A percentile compares a stretch with the other conserved stretches of the same genome.
Conservation (phyloP, 2,797 vertebrate genomes). For the Phalanger gymnotis region DNA sequence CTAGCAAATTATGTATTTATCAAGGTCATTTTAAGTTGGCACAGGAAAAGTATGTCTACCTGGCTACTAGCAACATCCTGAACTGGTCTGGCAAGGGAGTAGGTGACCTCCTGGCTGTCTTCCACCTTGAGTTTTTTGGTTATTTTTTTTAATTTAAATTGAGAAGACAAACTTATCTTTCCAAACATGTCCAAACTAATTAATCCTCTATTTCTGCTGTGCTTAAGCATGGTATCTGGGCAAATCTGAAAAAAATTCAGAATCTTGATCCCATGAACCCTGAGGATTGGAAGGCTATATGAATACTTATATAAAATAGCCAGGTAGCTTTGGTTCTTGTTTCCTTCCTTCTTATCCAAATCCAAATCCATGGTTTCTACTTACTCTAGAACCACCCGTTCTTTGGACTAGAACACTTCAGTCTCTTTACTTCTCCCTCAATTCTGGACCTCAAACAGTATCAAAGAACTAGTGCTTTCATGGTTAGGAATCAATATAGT, state of each 20-base stretch:
- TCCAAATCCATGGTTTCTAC: fast-evolving
- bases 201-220: background rate
- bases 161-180: background rate
- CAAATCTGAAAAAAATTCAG: background rate
- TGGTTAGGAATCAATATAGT: background rate
- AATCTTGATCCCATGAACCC: background rate
- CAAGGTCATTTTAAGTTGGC: background rate
- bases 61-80: fast-evolving
- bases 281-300: no score
- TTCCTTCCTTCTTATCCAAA: background rate
- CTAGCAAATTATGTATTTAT: fast-evolving
- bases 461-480: background rate
- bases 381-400: no score
- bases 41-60: background rate
- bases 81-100: background rate
- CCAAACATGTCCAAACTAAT: background rate
- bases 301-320: background rate
- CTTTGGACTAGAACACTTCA: background rate
- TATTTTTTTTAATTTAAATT: background rate
- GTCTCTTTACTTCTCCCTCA: background rate
- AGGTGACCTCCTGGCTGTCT: background rate
- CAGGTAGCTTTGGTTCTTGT: background rate
- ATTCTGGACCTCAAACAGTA: background rate
- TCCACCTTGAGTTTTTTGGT: background rate
- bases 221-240: no score